These are phyloP conservation scores for Drosophila aff. DNA, from an alignment of 1,140 invertebrate genomes.

Conservation along the genomic window DNA sequence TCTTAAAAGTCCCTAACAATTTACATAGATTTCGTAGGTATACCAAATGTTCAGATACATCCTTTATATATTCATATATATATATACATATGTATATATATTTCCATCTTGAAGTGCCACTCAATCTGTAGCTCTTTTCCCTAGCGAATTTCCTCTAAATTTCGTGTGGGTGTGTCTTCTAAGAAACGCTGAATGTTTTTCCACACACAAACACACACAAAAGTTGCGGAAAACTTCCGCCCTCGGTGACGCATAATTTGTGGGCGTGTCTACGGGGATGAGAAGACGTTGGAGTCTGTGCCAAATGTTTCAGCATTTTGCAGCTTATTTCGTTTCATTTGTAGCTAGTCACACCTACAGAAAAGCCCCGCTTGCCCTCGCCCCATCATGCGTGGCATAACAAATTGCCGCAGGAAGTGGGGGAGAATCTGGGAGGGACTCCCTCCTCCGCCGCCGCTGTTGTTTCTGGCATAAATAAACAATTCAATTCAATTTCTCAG, in stretches of 20 bases:
- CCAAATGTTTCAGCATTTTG: conserved; percentile 54
- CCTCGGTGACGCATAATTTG: conserved; percentile 54
- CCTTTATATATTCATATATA: not conserved
- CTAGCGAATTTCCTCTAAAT: conserved; percentile 27
- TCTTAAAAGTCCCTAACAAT: not conserved
- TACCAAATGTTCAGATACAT: not conserved
- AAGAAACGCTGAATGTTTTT: conserved; percentile 27
- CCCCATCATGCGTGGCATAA: conserved; percentile 72
- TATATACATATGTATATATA: not conserved
- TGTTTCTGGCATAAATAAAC: conserved; percentile 77
- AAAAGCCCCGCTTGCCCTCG: conserved; percentile 5
- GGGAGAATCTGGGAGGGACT: conserved; percentile 6
- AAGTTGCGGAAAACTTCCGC: conserved; percentile 40
- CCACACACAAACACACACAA: conserved; percentile 5
- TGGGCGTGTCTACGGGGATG: conserved; percentile 34
- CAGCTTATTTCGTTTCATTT: conserved; percentile 74
- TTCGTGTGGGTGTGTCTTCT: conserved; percentile 39
- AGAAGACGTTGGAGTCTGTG: conserved; percentile 10
- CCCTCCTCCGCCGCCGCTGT: conserved; percentile 14
- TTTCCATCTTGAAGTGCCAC: conserved; percentile 17
- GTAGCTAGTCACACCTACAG: conserved; percentile 77
- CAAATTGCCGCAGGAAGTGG: conserved; percentile 58
- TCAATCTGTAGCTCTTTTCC: conserved; percentile 22
- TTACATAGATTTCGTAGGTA: conserved; percentile 4
- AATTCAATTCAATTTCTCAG: conserved; percentile 77